These are phyloP conservation scores for Heliocidaris tuberculata DNA, from an alignment of 35 echinoderm and acorn worm species.

Conservation along the genomic window DNA sequence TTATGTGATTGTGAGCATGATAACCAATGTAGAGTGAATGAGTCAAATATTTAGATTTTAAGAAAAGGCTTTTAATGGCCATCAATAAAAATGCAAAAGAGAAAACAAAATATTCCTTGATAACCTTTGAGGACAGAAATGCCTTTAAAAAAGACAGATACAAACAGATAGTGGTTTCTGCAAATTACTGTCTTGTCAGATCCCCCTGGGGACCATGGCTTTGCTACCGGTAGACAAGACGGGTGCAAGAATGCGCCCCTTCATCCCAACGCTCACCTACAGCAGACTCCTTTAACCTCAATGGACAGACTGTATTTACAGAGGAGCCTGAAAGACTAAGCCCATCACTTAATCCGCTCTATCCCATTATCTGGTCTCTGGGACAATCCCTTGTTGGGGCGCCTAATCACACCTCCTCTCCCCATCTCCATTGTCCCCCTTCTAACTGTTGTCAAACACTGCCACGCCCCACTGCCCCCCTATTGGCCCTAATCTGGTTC, in stretches of 20 bases:
- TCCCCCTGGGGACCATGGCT: neutral
- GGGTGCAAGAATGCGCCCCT: neutral
- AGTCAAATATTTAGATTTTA: too few species aligned
- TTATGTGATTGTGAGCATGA: too few species aligned
- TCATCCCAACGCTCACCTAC: neutral
- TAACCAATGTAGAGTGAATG: too few species aligned
- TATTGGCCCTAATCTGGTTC: neutral
- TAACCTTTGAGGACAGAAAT: neutral
- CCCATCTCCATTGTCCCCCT: neutral
- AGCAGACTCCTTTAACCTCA: neutral
- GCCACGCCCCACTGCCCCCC: neutral
- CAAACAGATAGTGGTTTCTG: neutral
- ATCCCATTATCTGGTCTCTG: neutral
- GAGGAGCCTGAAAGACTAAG: neutral
- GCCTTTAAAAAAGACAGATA: neutral
- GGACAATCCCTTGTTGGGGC: neutral
- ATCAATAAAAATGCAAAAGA: too few species aligned
- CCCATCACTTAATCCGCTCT: neutral
- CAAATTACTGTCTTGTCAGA: neutral
- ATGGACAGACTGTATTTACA: neutral
- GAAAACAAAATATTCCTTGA: neutral
- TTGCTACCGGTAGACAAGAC: neutral
- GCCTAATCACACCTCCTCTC: neutral
- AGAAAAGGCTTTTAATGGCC: too few species aligned
- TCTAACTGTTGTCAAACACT: constrained; percentile 37